A percentile compares a stretch with the other conserved stretches of the same genome.
phyloP scores from a whole-genome alignment of 2,113 vertebrate species.

The Trinectes maculatus region DNA sequence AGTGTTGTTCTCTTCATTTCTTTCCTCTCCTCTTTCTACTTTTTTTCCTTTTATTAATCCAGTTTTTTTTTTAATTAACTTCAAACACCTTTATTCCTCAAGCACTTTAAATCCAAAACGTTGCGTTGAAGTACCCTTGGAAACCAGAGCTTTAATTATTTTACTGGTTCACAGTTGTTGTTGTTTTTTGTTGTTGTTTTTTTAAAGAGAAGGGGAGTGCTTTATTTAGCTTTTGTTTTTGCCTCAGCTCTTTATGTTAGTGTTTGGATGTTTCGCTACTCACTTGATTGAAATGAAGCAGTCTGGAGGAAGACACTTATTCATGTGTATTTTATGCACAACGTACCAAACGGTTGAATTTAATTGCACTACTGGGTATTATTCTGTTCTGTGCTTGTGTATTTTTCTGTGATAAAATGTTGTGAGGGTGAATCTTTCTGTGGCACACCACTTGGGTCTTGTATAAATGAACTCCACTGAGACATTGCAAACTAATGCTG shows the following conservation, averaged over 20 bases:
- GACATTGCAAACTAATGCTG: too few relatives aligned
- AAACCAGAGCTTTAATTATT: slow-evolving; percentile 78
- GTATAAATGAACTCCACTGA: slow-evolving; percentile 25
- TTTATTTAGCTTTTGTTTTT: slow-evolving; percentile 34
- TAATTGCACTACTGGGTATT: slow-evolving; percentile 82
- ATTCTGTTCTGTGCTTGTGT: slow-evolving; percentile 65
- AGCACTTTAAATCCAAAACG: slow-evolving; percentile 80
- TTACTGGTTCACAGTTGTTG: too few relatives aligned
- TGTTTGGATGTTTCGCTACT: slow-evolving; percentile 48
- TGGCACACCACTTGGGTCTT: slow-evolving; percentile 53
- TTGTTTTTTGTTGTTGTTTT: too few relatives aligned
- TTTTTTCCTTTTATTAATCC: slow-evolving; percentile 20
- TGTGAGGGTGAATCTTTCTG: slow-evolving; percentile 62
- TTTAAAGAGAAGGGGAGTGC: slow-evolving; percentile 12
- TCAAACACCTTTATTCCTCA: slow-evolving; percentile 70
- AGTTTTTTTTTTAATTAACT: slow-evolving; percentile 31
- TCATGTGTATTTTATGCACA: slow-evolving; percentile 77
- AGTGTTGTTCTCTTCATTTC: slow-evolving; percentile 76
- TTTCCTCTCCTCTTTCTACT: slow-evolving; percentile 14
- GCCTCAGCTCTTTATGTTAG: slow-evolving; percentile 31
- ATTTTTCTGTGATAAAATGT: slow-evolving; percentile 57
- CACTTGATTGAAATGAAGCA: slow-evolving; percentile 58
- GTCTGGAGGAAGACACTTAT: slow-evolving; percentile 73
- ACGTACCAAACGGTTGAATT: slow-evolving; percentile 80
- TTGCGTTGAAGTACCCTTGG: slow-evolving; percentile 61